A percentile compares a stretch with the other conserved stretches of the same genome.
phyloP scores from a whole-genome alignment of 1,140 invertebrate species.

The Geopemphigus sp. region DNA sequence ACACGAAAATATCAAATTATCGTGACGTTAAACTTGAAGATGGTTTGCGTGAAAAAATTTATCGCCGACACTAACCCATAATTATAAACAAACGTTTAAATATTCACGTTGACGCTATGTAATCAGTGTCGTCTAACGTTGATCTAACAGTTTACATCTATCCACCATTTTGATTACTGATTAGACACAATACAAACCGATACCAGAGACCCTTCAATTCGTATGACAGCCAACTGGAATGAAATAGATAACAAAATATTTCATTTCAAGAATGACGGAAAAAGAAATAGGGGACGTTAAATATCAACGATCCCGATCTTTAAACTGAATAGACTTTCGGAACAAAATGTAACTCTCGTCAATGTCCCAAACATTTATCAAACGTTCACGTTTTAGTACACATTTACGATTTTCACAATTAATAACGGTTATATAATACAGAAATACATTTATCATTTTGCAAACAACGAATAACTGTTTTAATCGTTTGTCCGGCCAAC shows the following conservation, averaged over 20 bases:
- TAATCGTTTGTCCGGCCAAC: not conserved
- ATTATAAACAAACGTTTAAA: no score
- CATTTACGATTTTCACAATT: not conserved
- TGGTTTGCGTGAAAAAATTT: no score
- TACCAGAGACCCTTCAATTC: not conserved
- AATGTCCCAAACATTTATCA: slow-evolving; percentile 7
- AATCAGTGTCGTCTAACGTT: no score
- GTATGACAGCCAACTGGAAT: slow-evolving; percentile 20
- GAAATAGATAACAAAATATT: slow-evolving; percentile 38
- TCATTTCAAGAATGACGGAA: not conserved
- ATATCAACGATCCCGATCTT: not conserved
- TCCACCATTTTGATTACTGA: not conserved
- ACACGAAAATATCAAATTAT: no score
- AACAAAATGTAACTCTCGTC: slow-evolving; percentile 16
- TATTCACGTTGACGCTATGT: no score
- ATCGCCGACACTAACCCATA: no score
- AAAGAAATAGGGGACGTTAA: not conserved
- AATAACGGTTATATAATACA: not conserved
- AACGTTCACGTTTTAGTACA: not conserved
- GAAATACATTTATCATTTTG: not conserved
- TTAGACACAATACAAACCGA: slow-evolving; percentile 34
- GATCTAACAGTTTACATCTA: not conserved
- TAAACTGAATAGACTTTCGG: not conserved
- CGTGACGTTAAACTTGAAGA: no score
- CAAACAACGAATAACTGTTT: not conserved